phyloP scores from a whole-genome alignment of 2,797 vertebrate species.

The Pteronotus mesoamericanus region DNA sequence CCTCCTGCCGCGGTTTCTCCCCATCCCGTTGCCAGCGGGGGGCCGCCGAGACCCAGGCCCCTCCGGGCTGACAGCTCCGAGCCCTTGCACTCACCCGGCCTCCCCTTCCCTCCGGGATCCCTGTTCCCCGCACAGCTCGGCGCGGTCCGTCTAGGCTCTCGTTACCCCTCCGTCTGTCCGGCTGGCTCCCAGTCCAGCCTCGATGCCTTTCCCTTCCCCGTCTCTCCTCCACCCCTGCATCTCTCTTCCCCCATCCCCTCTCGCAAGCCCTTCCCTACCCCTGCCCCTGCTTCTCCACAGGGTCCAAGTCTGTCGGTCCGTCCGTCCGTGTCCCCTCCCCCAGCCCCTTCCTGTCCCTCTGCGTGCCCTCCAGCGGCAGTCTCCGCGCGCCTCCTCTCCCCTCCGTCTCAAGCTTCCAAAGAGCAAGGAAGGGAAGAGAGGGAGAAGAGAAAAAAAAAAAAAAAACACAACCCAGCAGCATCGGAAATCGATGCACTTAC shows the following conservation, averaged over 20 bases:
- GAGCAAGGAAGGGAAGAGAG: constrained; percentile 68
- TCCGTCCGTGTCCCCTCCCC: constrained; percentile 52
- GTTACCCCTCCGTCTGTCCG: constrained; percentile 2
- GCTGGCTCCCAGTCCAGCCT: constrained; percentile 11
- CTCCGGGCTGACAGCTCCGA: constrained; percentile 36
- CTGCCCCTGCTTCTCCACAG: neutral
- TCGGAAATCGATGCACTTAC: constrained; percentile 85
- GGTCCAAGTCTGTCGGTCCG: neutral
- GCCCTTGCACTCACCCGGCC: constrained; percentile 37
- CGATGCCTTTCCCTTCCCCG: neutral
- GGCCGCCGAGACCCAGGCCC: constrained; percentile 14
- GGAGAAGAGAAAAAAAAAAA: constrained; percentile 60
- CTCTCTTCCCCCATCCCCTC: neutral
- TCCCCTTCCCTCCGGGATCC: constrained; percentile 43
- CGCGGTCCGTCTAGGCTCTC: constrained; percentile 41
- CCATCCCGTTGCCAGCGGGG: constrained; percentile 23
- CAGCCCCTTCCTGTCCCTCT: constrained; percentile 45
- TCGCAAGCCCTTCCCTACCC: neutral
- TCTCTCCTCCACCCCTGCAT: constrained; percentile 11
- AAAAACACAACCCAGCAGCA: constrained; percentile 72
- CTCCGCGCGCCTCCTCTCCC: constrained; percentile 30
- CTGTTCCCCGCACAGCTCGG: constrained; percentile 8
- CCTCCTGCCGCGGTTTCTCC: neutral
- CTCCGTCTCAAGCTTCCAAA: constrained; percentile 65
- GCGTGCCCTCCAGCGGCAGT: constrained; percentile 15